Evolutionary conservation across 2,797 vertebrate species (phyloP).

Genomic region (Cyclopterus lumpus): DNA sequence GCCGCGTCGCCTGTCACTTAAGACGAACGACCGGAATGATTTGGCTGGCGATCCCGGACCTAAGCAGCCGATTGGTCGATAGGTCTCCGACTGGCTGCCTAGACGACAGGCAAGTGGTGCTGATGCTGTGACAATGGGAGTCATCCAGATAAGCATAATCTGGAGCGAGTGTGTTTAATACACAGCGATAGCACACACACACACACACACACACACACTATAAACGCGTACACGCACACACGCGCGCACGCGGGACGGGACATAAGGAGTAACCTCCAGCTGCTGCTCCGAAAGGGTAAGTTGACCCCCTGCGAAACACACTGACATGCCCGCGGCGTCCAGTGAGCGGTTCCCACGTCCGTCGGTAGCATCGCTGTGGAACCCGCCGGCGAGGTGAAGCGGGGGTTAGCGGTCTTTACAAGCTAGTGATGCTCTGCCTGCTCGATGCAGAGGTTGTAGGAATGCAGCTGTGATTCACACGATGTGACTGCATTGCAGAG

Average conservation of each 20-base stretch:
- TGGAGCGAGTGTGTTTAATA: constrained; percentile 61
- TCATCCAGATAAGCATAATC: constrained; percentile 74
- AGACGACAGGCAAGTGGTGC: constrained; percentile 66
- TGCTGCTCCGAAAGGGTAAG: constrained; percentile 59
- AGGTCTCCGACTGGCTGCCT: constrained; percentile 34
- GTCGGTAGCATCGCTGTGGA: constrained; percentile 3
- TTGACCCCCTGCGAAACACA: constrained; percentile 19
- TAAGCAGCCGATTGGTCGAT: constrained; percentile 60
- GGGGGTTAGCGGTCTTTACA: constrained; percentile 14
- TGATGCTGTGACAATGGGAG: constrained; percentile 81
- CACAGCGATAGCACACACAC: constrained; percentile 19
- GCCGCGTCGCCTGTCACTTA: not conserved
- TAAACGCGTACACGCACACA: not conserved
- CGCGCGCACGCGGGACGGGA: constrained; percentile 10
- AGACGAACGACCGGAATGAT: not conserved
- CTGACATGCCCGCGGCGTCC: constrained; percentile 36
- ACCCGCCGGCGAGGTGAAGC: constrained; percentile 30
- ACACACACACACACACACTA: not conserved
- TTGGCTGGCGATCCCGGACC: constrained; percentile 36
- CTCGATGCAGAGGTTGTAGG: constrained; percentile 32
- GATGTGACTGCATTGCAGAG: constrained; percentile 76
- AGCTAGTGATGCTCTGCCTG: constrained; percentile 2
- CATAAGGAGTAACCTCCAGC: constrained; percentile 40
- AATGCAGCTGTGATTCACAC: constrained; percentile 58
- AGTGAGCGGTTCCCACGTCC: constrained; percentile 17